Base-by-base conservation (phyloP, 2,888 invertebrate genomes). In the Diabrotica balteata region DNA sequence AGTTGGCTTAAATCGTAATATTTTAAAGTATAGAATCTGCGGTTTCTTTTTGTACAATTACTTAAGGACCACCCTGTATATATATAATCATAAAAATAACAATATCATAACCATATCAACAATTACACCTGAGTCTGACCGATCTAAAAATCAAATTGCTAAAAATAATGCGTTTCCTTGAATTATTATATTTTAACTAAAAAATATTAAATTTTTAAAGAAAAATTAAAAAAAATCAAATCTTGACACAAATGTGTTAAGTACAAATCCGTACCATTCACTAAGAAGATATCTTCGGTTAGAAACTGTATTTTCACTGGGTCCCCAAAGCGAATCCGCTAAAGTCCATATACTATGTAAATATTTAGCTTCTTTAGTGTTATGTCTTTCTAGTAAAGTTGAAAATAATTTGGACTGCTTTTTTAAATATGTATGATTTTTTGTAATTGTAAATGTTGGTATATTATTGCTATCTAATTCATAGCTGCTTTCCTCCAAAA, bases 291-390 rank as follows among this genome's bases (percentile, higher is more conserved):
- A 67, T 58, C 78, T 69, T 53, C 78, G 69, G 45, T 75, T 72
- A 7, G 71, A 63, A 22, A 88, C 86, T 7, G 86, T 78, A 10
- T 90, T 89, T 0, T 90, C 86, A 44, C 92, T 88, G 10, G 90
- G 89, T 1, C 94, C 95, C 97, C 97, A 97, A 8, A 97, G 86
- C 0, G 95, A 93, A 7, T 91, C 89, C 76, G 94, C 91, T 0
- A 95, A 85, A 10, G 89, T 88, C 92, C 93, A 94, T 7, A 91
- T 89, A 64, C 90, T 88, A 10, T 84, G 75, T 42, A 86, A 84
- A 70, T 88, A 89, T 0, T 81, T 79, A 0, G 83, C 81, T 1
- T 84, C 82, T 7, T 71, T 69, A 17, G 69, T 75, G 9, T 70
- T 72, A 44, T 74, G 59, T 22, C 70, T 71, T 11, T 70, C 62